phyloP scores from a whole-genome alignment of 1,140 invertebrate species.

The Drosophila elegans region DNA sequence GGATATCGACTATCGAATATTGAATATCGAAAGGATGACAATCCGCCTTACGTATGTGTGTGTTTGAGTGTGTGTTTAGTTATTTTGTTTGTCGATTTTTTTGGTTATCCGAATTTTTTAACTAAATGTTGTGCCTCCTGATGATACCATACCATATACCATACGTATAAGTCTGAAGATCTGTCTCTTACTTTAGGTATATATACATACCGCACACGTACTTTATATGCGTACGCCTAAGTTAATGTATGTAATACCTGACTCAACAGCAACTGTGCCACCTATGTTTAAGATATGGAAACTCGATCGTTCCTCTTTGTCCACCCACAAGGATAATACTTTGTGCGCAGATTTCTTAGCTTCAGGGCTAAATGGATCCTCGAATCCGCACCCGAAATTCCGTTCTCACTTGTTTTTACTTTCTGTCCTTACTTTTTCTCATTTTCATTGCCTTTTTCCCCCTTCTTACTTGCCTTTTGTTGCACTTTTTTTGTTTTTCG shows the following conservation, averaged over 20 bases:
- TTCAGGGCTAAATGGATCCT: constrained; percentile 3
- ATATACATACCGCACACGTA: constrained; percentile 37
- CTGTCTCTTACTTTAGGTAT: constrained; percentile 52
- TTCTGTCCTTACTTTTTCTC: constrained; percentile 22
- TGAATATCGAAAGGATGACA: constrained; percentile 29
- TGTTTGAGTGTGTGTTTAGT: constrained; percentile 36
- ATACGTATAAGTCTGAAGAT: constrained; percentile 53
- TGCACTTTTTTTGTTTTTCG: constrained; percentile 55
- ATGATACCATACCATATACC: constrained; percentile 35
- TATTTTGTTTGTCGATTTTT: constrained; percentile 19
- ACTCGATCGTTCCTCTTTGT: constrained; percentile 16
- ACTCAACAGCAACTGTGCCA: constrained; percentile 31
- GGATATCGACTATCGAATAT: constrained; percentile 33
- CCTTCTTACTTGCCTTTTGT: constrained; percentile 44
- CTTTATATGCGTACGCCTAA: constrained; percentile 17
- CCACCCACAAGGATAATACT: constrained; percentile 1
- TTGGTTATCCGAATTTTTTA: constrained; percentile 30
- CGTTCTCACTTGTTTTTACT: constrained; percentile 11
- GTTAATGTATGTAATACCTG: constrained; percentile 25
- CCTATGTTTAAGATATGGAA: constrained; percentile 38
- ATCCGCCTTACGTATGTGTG: constrained; percentile 39
- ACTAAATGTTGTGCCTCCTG: constrained; percentile 48
- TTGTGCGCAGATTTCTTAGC: constrained; percentile 21
- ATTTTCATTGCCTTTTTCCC: constrained; percentile 20
- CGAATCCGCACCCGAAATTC: constrained; percentile 13